Percentiles rank a stretch among this genome's conserved stretches.
These are phyloP conservation scores for Xiphophorus maculatus DNA, from an alignment of 2,113 vertebrate genomes.

Conservation along the genomic window DNA sequence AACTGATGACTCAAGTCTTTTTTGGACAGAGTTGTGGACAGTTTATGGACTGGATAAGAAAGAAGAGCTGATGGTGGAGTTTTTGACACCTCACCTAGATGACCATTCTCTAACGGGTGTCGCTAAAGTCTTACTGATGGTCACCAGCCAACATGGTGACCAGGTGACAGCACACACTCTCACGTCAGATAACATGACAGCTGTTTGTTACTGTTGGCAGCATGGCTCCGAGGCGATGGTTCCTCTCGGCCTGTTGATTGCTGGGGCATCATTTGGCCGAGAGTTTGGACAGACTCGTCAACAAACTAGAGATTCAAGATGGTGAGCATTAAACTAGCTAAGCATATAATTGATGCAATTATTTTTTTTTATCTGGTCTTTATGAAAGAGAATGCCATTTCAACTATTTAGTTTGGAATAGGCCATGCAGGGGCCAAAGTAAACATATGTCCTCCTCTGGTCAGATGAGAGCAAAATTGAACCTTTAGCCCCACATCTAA, in stretches of 20 bases:
- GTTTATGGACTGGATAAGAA: neutral
- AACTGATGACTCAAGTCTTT: neutral
- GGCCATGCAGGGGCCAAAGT: too few relatives aligned
- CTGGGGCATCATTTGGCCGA: neutral
- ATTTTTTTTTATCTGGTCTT: too few relatives aligned
- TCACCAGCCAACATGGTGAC: neutral
- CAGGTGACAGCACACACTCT: neutral
- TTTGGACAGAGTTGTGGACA: neutral
- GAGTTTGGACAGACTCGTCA: neutral
- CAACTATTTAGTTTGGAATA: too few relatives aligned
- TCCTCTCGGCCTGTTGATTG: neutral
- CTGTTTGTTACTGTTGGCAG: slow-evolving; percentile 5
- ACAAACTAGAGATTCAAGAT: neutral
- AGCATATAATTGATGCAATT: neutral
- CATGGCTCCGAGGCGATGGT: neutral
- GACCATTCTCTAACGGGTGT: neutral
- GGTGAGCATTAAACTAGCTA: neutral
- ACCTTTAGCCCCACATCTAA: too few relatives aligned
- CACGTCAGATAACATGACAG: slow-evolving; percentile 2
- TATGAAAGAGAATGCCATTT: too few relatives aligned
- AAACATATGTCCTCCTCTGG: too few relatives aligned
- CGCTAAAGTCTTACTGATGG: neutral
- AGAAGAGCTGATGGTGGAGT: neutral
- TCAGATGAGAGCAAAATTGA: too few relatives aligned
- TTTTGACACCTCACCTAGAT: slow-evolving; percentile 4